Base-by-base conservation (phyloP, 2,797 vertebrate genomes). In the Mus spretus region DNA sequence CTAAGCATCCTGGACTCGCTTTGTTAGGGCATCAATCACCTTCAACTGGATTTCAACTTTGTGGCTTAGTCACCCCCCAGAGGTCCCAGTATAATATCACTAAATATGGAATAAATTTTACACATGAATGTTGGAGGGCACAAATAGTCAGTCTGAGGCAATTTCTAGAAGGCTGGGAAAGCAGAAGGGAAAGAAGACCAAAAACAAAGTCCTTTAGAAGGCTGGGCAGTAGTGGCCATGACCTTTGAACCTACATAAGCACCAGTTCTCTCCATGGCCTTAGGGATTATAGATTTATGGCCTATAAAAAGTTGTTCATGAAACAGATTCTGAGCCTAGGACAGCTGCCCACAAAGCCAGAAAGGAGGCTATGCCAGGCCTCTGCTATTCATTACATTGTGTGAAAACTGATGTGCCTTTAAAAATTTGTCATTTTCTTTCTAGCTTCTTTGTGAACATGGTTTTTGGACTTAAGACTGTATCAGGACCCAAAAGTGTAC, bases 151-250 rank as follows among this genome's bases (percentile, higher is more conserved):
- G 40, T 87, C 19, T 34, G 24, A 1, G 24, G 20, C 15, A 81
- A 50, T 67, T 24, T 5, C n/a, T 26, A 19, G 14, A 55, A 74
- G 17, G 28, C 9, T 31, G 22, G 47, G 31, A 10, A 90, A 26
- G 40, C 0, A 10, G 79, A 93, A 79, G 17, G 34, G 37, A 93
- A 93, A 90, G 50, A 24, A 1, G 13, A 89, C 22, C 57, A 59
- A 93, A 96, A 91, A 24, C n/a, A 34, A 94, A 90, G 31, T 57
- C 17, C 22, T 89, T 47, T 57, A 63, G 75, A 86, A 85, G 63
- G 47, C 37, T 14, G 70, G 28, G 74, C 10, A 75, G 19, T 34
- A 75, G 19, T 34, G 22, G 59, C 31, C 81, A 26, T 37, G 44
- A 88, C 55, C 47, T 84, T 67, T 44, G 55, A 84, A 88, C 6